A percentile compares a stretch with the other conserved stretches of the same genome.
These are phyloP conservation scores for Drosophila robusta DNA, from an alignment of 2,888 invertebrate genomes.

Conservation along the genomic window DNA sequence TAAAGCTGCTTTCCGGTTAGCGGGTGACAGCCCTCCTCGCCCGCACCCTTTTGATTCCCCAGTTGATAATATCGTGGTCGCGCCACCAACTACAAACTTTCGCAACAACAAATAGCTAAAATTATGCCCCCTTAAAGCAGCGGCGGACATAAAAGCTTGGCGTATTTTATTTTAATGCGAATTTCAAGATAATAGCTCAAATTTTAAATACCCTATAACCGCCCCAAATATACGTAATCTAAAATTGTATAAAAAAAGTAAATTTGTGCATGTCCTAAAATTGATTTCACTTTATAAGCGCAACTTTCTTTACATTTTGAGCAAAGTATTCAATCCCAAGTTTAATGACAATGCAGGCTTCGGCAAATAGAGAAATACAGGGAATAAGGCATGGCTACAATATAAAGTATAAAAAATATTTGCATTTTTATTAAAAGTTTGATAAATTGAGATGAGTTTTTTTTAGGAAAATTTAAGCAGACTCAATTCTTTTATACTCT, in stretches of 20 bases:
- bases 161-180: slow-evolving; percentile 13
- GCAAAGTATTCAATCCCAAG: background rate
- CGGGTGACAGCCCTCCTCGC: slow-evolving; percentile 3
- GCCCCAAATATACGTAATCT: background rate
- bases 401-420: slow-evolving; percentile 48
- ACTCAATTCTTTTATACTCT: slow-evolving; percentile 41
- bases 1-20: slow-evolving; percentile 73
- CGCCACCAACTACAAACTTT: slow-evolving; percentile 51
- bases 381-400: slow-evolving; percentile 24
- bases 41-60: slow-evolving; percentile 8
- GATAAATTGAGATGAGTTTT: slow-evolving; percentile 60
- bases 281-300: background rate
- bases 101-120: slow-evolving; percentile 46
- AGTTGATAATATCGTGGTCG: slow-evolving; percentile 45
- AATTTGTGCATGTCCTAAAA: background rate
- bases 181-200: background rate
- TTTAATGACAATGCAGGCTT: background rate
- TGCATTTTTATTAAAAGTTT: slow-evolving; percentile 78
- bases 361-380: slow-evolving; percentile 3
- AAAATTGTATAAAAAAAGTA: background rate
- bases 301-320: background rate
- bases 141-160: slow-evolving; percentile 17
- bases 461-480: slow-evolving; percentile 34
- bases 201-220: slow-evolving; percentile 11
- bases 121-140: slow-evolving; percentile 61